Base-by-base conservation (phyloP, 2,113 vertebrate species). In the Paramisgurnus dabryanus region DNA sequence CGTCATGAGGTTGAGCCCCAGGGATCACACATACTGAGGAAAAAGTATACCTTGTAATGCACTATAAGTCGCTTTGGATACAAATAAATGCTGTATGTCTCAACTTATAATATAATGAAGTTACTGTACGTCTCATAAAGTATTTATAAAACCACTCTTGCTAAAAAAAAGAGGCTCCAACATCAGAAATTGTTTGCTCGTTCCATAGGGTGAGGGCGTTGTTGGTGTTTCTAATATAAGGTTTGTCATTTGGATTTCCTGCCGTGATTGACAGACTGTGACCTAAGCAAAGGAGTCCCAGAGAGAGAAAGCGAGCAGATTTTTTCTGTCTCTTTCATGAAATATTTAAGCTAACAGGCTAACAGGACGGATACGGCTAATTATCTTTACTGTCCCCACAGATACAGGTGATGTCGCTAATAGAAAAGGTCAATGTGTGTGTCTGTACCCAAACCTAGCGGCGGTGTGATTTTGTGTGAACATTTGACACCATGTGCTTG, bases 311-410 rank as follows among this genome's bases (percentile, higher is more conserved):
- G 57, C 4, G 70, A 57, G 39, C 47, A 66, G 8, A 43, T 53
- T 5, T 49, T 43, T 55, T 53, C 47, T 43, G 50, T 68, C 64
- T 49, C 45, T 41, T 6, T 83, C 66, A 67, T 83, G 58, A 83
- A 80, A 70, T 70, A 83, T 83, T 83, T 65, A 80, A 65, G 80
- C 71, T 64, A 64, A 34, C 67, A 60, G 47, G 53, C 70, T 69
- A 57, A 27, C 67, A 76, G 40, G 53, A 60, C 63, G 64, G 50
- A 84, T 67, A 64, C 47, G 17, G 50, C 58, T 80, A 76, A 75
- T 75, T 71, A 76, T 60, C 41, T 61, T 77, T 61, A 67, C 73
- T 17, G 71, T 61, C 74, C 15, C 67, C 13, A 7, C 50, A 61
- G 76, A 80, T 72, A 47, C 78, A 60, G 15, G 70, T 76, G 66